phyloP scores from a whole-genome alignment of 37 sponge, comb jelly and placozoan species.

The Beroe forskalii region DNA sequence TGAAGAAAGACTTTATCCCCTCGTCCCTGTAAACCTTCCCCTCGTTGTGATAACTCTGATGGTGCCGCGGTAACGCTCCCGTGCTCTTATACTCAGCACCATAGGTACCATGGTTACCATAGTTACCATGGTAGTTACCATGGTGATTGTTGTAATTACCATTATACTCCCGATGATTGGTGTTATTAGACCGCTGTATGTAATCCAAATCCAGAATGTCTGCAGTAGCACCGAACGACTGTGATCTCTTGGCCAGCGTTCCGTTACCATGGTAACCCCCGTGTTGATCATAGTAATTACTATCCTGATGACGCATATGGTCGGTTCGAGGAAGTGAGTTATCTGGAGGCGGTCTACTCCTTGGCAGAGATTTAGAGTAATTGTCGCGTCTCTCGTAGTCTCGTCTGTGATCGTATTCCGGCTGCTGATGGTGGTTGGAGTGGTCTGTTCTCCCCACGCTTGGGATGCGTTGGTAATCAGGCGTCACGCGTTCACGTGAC shows the following conservation, averaged over 20 bases:
- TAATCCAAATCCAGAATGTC: conserved; percentile 29
- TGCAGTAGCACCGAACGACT: background rate
- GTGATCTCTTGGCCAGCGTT: background rate
- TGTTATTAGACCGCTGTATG: background rate
- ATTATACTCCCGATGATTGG: background rate
- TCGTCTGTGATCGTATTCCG: background rate
- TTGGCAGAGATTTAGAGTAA: background rate
- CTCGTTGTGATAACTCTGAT: conserved; percentile 14
- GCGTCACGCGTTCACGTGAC: background rate
- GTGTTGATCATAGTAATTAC: background rate
- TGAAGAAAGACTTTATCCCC: background rate
- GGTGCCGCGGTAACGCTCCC: background rate
- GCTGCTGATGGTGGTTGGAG: background rate
- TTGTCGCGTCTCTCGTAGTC: background rate
- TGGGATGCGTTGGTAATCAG: background rate
- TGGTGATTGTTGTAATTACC: background rate
- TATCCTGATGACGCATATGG: background rate
- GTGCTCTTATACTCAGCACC: background rate
- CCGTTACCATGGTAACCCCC: background rate
- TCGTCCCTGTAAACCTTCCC: background rate
- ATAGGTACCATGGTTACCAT: background rate
- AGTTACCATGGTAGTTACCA: conserved; percentile 1
- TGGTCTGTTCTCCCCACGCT: too few species aligned
- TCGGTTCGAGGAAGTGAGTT: conserved; percentile 15
- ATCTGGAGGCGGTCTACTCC: background rate